Conservation (phyloP, 2,888 invertebrate genomes). For the Orgyia antiqua region DNA sequence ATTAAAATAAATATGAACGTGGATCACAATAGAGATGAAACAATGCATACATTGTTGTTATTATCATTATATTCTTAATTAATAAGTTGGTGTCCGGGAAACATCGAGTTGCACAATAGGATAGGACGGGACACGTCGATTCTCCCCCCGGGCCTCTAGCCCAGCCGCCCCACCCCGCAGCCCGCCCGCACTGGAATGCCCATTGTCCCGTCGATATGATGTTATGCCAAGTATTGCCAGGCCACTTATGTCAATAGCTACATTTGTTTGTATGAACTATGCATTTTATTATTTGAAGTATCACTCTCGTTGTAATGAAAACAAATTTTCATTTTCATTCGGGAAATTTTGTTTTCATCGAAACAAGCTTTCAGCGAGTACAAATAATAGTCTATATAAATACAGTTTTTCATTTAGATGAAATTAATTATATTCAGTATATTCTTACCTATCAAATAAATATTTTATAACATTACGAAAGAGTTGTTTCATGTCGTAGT, state of each 20-base stretch:
- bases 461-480: too few relatives aligned
- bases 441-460: too few relatives aligned
- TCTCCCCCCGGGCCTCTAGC: conserved; percentile 20
- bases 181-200: conserved; percentile 55
- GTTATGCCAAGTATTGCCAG: conserved; percentile 59
- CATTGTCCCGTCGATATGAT: conserved; percentile 67
- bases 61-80: conserved; percentile 40
- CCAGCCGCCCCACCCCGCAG: conserved; percentile 23
- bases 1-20: background rate
- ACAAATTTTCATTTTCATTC: too few relatives aligned
- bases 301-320: too few relatives aligned
- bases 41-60: conserved; percentile 29
- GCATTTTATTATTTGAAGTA: conserved; percentile 10
- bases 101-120: conserved; percentile 46
- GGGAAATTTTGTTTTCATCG: too few relatives aligned
- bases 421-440: too few relatives aligned
- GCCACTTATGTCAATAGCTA: conserved; percentile 58
- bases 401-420: too few relatives aligned
- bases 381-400: too few relatives aligned
- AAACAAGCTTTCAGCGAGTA: too few relatives aligned
- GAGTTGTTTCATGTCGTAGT: too few relatives aligned
- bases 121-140: conserved; percentile 49
- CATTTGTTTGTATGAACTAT: conserved; percentile 37
- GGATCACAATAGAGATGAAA: conserved; percentile 10
- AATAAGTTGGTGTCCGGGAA: conserved; percentile 49